Base-by-base conservation (phyloP, 2,113 vertebrate species). In the Hippolais icterina region DNA sequence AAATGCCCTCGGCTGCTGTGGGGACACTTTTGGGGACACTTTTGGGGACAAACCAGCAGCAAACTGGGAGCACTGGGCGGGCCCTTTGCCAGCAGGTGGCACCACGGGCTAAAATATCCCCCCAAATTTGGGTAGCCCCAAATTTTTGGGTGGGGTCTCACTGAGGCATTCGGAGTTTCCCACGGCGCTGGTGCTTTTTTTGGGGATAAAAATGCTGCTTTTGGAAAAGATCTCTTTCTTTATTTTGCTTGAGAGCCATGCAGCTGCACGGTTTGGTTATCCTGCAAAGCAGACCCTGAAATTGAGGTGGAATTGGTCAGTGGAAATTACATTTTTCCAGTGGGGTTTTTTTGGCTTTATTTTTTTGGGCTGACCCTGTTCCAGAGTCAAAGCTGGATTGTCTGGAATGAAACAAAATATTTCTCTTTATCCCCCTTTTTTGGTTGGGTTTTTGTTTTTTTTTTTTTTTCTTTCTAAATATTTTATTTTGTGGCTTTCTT, bases 1-100 rank as follows among this genome's bases (percentile, higher is more conserved):
- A 15, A 57, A 4, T 0, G 8, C 15, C 57, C 7, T 10, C 0
- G 9, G 60, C 22, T 4, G 35, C 60, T 21, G 0, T 2, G 4
- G n/a, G 71, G 46, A 7, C 22, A 39, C 0, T 20, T 66, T 22
- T 42, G 29, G 49, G 83, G 44, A 46, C 44, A 20, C 18, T 46
- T 7, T 20, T 46, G 44, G 44, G 44, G 44, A 11, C 46, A 5
- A 25, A 42, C 41, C 41, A 42, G 41, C 41, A 6, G 12, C 41
- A 42, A 42, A 71, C 4, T 21, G 57, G 63, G 46, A 49, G 60
- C 37, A 31, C 3, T 5, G n/a, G 87, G 61, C 22, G 19, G 52
- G 31, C 31, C 54, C 52, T 53, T 63, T 82, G 66, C 95, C 95
- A 93, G 85, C 89, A 96, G 96, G 27, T 74, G 95, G 93, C 87